Evolutionary conservation across 53 echinoderm and acorn worm species (phyloP), one percentile per base, ranked within the genome.

Genomic region (Temnopleurus reevesii): DNA sequence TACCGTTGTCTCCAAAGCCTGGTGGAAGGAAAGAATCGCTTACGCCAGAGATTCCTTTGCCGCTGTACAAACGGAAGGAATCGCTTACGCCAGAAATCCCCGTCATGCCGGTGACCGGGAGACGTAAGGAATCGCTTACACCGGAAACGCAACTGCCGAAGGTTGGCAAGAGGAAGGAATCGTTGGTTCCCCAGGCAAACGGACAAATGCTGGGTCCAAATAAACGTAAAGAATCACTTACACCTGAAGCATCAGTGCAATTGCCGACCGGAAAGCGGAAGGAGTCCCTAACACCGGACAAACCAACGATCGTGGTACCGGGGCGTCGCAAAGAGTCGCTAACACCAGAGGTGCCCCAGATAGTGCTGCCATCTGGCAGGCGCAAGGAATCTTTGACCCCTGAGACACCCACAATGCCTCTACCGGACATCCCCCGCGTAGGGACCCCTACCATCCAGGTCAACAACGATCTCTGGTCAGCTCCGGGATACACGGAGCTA

Each of bases 371-470:
- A 55, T 15, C 83, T 18, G 55, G 83, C 55, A 83, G 55, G 55
- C 53, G 83, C 27, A 85, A 85, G 45, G 85, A 85, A 60, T 85
- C 85, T 2, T 25, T 85, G 85, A 59, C 85, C 34, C 83, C 83
- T 10, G 83, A 83, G 55, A 83, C 83, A 60, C 85, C 85, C 5
- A 85, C 85, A 38, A 85, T 66, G 88, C 88, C 88, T 25, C 88
- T 87, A 2, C 88, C 88, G 44, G 55, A 66, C 10, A 66, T 87
- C 13, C 88, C 88, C 19, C 35, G 88, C 21, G 8, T 46, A 19
- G 21, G 49, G 18, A 8, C 51, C 8, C 88, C 88, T 17, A 31
- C 34, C 8, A 87, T 87, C 28, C 24, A 51, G 12, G 53, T 87
- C 28, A 66, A 46, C 49, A 35, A 51, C 24, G 53, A 47, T 46